Evolutionary conservation across 2,113 vertebrate genomes (phyloP).

Genomic region (Podarcis raffonei): DNA sequence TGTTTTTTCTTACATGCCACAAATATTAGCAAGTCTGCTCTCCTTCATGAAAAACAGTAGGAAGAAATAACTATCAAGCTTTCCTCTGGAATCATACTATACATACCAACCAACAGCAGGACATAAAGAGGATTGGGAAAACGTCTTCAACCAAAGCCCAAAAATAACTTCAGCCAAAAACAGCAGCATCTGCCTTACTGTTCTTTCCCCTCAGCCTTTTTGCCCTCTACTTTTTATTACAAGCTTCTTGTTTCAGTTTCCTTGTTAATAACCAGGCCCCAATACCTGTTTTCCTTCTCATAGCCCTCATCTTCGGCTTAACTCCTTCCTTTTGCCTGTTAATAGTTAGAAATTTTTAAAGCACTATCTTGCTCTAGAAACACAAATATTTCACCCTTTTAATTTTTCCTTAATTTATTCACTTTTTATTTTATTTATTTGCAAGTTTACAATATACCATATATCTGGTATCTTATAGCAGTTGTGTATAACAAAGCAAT

Average conservation of each 20-base stretch:
- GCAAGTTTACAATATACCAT: too few species aligned
- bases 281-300: constrained; percentile 53
- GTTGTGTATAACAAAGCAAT: too few species aligned
- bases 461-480: too few species aligned
- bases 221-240: constrained; percentile 29
- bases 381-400: neutral
- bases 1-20: neutral
- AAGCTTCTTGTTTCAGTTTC: constrained; percentile 59
- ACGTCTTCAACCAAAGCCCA: constrained; percentile 11
- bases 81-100: neutral
- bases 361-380: neutral
- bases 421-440: too few species aligned
- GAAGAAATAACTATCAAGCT: neutral
- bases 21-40: neutral
- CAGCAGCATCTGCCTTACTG: neutral
- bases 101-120: neutral
- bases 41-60: neutral
- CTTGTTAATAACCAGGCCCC: constrained; percentile 35
- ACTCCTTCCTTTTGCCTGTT: constrained; percentile 19
- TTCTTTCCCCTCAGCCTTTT: constrained; percentile 37
- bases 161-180: constrained; percentile 7
- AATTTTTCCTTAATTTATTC: neutral
- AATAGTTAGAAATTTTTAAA: neutral
- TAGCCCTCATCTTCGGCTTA: constrained; percentile 30
- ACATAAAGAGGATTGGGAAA: neutral